A percentile compares a stretch with the other conserved stretches of the same genome.
These are phyloP conservation scores for Bembecia ichneumoniformis DNA, from an alignment of 2,888 invertebrate genomes.

Conservation along the genomic window DNA sequence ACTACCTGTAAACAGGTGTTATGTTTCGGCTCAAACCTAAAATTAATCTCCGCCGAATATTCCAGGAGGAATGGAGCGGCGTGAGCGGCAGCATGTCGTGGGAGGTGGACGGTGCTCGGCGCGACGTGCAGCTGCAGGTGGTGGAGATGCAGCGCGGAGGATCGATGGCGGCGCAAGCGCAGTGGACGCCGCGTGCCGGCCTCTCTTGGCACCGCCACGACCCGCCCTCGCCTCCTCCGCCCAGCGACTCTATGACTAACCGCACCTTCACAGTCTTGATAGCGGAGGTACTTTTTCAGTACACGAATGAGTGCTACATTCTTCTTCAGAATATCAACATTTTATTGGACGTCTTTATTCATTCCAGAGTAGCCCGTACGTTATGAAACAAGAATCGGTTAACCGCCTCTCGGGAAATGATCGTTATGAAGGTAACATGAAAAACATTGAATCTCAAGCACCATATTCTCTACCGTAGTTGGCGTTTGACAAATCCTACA, in stretches of 20 bases:
- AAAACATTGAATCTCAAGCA: too few relatives aligned
- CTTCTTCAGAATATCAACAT: too few relatives aligned
- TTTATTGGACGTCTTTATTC: background rate
- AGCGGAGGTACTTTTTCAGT: slow-evolving; percentile 16
- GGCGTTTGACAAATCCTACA: background rate
- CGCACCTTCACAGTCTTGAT: slow-evolving; percentile 54
- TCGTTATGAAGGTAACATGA: slow-evolving; percentile 78
- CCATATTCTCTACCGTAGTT: background rate
- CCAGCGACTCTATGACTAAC: slow-evolving; percentile 33
- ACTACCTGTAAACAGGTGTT: background rate
- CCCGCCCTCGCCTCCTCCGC: slow-evolving; percentile 23
- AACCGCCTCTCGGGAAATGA: slow-evolving; percentile 80
- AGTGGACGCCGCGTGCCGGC: slow-evolving; percentile 21
- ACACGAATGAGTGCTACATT: background rate
- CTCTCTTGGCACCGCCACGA: slow-evolving; percentile 33
- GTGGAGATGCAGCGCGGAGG: slow-evolving; percentile 48
- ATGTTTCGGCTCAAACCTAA: background rate
- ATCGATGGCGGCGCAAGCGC: slow-evolving; percentile 28
- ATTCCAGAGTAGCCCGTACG: slow-evolving; percentile 85
- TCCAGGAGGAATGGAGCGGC: slow-evolving; percentile 25
- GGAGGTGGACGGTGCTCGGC: slow-evolving; percentile 36
- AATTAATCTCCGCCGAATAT: background rate
- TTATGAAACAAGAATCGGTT: slow-evolving; percentile 83
- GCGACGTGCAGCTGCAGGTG: slow-evolving; percentile 31
- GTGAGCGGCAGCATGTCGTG: slow-evolving; percentile 21